Evolutionary conservation across 2,888 invertebrate genomes (phyloP).

Genomic region (Nephrotoma appendiculata): DNA sequence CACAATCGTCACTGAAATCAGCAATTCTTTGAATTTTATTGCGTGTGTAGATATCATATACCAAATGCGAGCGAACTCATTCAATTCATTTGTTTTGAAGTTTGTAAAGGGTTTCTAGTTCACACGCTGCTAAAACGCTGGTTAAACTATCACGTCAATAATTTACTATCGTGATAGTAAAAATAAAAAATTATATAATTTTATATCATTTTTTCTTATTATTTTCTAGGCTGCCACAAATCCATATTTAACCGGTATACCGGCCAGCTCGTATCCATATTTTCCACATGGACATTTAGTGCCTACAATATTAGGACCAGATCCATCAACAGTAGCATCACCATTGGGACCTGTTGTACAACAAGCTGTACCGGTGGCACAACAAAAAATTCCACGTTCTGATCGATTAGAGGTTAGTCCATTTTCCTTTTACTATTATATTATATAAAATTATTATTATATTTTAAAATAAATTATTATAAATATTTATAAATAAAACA

Average conservation of each 20-base stretch:
- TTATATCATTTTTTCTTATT: constrained; percentile 12
- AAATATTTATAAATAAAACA: neutral
- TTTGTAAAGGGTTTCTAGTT: too few species aligned
- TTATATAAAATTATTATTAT: neutral
- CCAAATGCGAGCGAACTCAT: too few species aligned
- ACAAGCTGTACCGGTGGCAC: constrained; percentile 75
- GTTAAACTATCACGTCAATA: too few species aligned
- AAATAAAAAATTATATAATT: neutral
- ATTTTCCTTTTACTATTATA: neutral
- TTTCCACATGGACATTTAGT: constrained; percentile 78
- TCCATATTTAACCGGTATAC: constrained; percentile 84
- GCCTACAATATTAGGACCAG: constrained; percentile 80
- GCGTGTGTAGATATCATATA: too few species aligned
- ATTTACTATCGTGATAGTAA: neutral
- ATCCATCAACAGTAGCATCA: constrained; percentile 65
- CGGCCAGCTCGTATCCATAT: constrained; percentile 83
- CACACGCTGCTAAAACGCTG: too few species aligned
- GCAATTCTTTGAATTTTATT: too few species aligned
- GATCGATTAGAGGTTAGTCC: constrained; percentile 84
- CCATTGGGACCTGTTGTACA: constrained; percentile 65
- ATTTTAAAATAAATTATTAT: neutral
- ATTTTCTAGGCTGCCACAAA: constrained; percentile 58
- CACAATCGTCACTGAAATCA: too few species aligned
- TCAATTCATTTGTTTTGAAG: too few species aligned
- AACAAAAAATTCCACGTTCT: constrained; percentile 89